A percentile compares a stretch with the other conserved stretches of the same genome.
Conservation (phyloP, 2,797 vertebrate genomes). For the Ceryle rudis region DNA sequence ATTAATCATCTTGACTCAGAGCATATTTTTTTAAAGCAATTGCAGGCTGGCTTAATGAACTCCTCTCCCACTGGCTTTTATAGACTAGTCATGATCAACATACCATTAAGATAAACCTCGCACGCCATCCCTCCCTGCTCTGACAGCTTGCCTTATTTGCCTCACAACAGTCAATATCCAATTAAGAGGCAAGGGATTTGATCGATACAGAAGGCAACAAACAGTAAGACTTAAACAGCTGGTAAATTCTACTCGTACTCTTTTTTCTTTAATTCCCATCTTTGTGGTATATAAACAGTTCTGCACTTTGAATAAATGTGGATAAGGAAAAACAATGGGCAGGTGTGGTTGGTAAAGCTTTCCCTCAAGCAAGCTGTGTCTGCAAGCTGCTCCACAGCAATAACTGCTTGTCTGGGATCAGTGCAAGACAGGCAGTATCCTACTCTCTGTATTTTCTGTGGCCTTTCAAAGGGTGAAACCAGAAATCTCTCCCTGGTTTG, state of each 20-base stretch:
- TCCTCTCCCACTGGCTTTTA: constrained; percentile 64
- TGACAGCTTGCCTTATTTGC: constrained; percentile 53
- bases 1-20: constrained; percentile 62
- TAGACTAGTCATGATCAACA: constrained; percentile 50
- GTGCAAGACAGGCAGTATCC: background rate
- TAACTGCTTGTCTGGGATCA: background rate
- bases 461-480: constrained; percentile 36
- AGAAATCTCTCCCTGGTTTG: constrained; percentile 18
- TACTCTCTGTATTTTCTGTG: background rate
- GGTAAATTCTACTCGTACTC: background rate
- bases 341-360: background rate
- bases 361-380: background rate
- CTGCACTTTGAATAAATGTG: background rate
- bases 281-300: background rate
- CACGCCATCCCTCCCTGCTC: background rate
- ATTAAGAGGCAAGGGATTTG: constrained; percentile 52
- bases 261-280: constrained; percentile 23
- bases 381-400: background rate
- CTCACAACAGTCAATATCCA: constrained; percentile 69
- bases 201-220: constrained; percentile 61
- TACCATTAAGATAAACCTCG: constrained; percentile 35
- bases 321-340: constrained; percentile 1
- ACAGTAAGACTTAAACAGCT: constrained; percentile 55
- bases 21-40: constrained; percentile 56
- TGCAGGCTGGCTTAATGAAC: constrained; percentile 59